A percentile compares a stretch with the other conserved stretches of the same genome.
Conservation (phyloP, 2,797 vertebrate species). For the Antennarius maculatus region DNA sequence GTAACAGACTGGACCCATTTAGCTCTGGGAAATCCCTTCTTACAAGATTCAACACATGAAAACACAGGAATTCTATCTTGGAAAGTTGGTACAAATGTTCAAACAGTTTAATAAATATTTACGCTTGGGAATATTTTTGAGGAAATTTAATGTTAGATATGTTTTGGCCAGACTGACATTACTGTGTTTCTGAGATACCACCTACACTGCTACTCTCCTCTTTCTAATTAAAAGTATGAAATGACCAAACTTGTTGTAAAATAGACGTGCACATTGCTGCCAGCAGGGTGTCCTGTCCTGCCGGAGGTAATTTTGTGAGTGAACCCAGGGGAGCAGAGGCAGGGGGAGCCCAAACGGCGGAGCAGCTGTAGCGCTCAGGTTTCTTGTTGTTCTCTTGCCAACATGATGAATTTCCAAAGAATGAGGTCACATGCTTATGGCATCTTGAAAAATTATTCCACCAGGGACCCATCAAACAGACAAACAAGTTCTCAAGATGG, state of each 20-base stretch:
- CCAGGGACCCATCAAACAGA: conserved; percentile 59
- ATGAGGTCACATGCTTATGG: conserved; percentile 79
- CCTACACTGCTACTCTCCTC: neutral
- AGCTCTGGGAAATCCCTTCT: conserved; percentile 9
- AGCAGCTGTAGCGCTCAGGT: conserved; percentile 80
- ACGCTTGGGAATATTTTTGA: conserved; percentile 4
- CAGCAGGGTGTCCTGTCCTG: conserved; percentile 36
- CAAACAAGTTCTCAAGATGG: conserved; percentile 42
- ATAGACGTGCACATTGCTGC: conserved; percentile 15
- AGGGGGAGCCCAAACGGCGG: conserved; percentile 46
- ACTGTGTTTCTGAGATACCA: conserved; percentile 1
- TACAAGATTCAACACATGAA: neutral
- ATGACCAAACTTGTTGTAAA: neutral
- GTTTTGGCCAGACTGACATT: conserved; percentile 44
- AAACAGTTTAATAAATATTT: conserved; percentile 10
- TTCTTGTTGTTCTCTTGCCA: conserved; percentile 76
- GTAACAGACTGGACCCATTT: conserved; percentile 1
- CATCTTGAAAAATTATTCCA: conserved; percentile 59
- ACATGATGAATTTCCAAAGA: conserved; percentile 78
- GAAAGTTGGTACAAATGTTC: neutral
- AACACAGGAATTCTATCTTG: conserved; percentile 6
- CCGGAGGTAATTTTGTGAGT: conserved; percentile 41
- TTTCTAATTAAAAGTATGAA: conserved; percentile 10
- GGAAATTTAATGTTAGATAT: conserved; percentile 25
- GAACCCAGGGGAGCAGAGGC: conserved; percentile 46